Conservation (phyloP, 2,888 invertebrate species). For the Eupithecia insigniata region DNA sequence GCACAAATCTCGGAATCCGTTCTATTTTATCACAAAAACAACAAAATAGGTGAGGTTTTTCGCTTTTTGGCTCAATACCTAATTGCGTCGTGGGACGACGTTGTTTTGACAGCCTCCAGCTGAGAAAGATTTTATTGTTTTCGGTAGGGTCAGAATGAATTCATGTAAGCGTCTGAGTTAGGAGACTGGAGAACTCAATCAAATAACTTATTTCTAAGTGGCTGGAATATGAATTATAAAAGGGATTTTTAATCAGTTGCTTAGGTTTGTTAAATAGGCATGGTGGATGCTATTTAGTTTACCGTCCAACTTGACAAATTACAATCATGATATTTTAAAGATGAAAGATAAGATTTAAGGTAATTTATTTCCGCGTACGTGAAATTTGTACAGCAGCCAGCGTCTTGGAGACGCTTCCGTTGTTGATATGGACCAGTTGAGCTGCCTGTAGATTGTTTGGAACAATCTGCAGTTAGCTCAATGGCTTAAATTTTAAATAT, state of each 20-base stretch:
- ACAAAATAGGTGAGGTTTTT: constrained; percentile 25
- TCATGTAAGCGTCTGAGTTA: neutral
- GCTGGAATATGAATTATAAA: neutral
- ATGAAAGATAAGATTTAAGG: too few species aligned
- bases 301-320: neutral
- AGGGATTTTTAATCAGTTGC: neutral
- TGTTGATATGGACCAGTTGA: too few species aligned
- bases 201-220: neutral
- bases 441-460: too few species aligned
- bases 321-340: too few species aligned
- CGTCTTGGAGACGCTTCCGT: too few species aligned
- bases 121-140: constrained; percentile 29
- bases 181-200: too few species aligned
- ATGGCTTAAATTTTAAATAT: too few species aligned
- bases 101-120: constrained; percentile 30
- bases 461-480: too few species aligned
- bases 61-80: constrained; percentile 33
- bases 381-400: too few species aligned
- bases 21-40: constrained; percentile 29
- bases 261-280: neutral
- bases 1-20: constrained; percentile 7
- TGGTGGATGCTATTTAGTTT: neutral
- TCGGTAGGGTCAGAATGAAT: constrained; percentile 7
- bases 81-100: constrained; percentile 26
- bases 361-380: too few species aligned